phyloP scores from a whole-genome alignment of 2,113 vertebrate genomes.

The Cyphotilapia sp. region DNA sequence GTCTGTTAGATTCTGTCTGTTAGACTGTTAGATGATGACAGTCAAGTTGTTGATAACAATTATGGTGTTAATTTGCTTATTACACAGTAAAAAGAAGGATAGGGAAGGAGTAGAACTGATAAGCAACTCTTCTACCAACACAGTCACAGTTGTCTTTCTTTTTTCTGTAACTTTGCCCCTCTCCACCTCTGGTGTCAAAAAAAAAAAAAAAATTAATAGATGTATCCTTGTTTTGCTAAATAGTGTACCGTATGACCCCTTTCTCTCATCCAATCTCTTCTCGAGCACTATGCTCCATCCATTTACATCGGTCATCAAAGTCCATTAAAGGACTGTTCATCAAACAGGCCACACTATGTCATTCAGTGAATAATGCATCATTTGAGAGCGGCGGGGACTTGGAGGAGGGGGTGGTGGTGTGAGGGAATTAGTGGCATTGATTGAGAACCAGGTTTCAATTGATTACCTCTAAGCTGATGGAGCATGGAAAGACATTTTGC shows the following conservation, averaged over 20 bases:
- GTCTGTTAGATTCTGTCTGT: neutral
- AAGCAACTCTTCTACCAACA: neutral
- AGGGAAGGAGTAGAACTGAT: neutral
- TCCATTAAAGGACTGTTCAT: constrained; percentile 47
- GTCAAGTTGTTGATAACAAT: neutral
- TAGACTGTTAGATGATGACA: neutral
- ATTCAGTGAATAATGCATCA: constrained; percentile 39
- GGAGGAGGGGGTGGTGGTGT: neutral
- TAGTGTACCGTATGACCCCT: neutral
- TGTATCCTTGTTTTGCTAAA: constrained; percentile 25
- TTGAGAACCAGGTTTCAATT: constrained; percentile 39
- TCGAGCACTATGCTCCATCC: constrained; percentile 1
- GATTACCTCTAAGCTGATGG: constrained; percentile 30
- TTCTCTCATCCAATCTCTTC: neutral
- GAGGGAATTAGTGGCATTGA: constrained; percentile 42
- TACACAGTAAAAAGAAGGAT: neutral
- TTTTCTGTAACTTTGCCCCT: neutral
- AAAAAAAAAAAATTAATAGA: constrained; percentile 14
- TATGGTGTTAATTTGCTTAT: constrained; percentile 1
- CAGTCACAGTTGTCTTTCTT: neutral
- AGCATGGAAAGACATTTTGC: neutral
- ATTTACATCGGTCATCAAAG: constrained; percentile 43
- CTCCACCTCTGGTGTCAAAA: neutral
- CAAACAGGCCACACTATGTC: constrained; percentile 6
- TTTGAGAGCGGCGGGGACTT: neutral